These are phyloP conservation scores for Torymus texanus DNA, from an alignment of 2,888 invertebrate species.

Conservation along the genomic window DNA sequence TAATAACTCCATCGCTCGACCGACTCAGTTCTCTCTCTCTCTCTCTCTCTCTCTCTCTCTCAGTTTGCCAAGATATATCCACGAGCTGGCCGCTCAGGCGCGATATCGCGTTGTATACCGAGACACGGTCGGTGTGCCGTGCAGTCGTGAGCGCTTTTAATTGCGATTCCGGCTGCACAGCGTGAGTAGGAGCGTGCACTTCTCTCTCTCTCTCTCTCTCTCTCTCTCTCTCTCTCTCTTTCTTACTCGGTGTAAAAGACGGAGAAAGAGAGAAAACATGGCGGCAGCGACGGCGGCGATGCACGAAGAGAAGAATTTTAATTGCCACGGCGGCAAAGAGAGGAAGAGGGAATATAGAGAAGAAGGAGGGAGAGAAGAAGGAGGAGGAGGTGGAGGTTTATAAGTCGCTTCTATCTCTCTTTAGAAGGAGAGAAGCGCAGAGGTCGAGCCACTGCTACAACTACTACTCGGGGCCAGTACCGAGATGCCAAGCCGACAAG, in stretches of 20 bases:
- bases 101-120: conserved; percentile 16
- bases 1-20: conserved; percentile 49
- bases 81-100: neutral
- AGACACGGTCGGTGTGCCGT: neutral
- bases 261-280: conserved; percentile 31
- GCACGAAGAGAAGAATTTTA: conserved; percentile 61
- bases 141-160: conserved; percentile 41
- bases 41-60: neutral
- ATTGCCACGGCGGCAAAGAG: conserved; percentile 58
- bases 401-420: too few species aligned
- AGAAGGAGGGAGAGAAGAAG: conserved; percentile 12
- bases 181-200: conserved; percentile 33
- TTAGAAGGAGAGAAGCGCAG: neutral
- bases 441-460: conserved; percentile 61
- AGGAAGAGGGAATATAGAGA: conserved; percentile 63
- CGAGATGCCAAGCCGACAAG: conserved; percentile 68
- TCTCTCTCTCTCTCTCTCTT: neutral
- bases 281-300: conserved; percentile 18
- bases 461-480: conserved; percentile 60
- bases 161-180: conserved; percentile 54
- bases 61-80: neutral
- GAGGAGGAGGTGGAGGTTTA: conserved; percentile 17
- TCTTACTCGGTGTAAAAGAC: conserved; percentile 65
- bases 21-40: too few species aligned
- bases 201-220: conserved; percentile 1